These are phyloP conservation scores for Andrena marginata DNA, from an alignment of 2,888 invertebrate genomes.

Conservation along the genomic window DNA sequence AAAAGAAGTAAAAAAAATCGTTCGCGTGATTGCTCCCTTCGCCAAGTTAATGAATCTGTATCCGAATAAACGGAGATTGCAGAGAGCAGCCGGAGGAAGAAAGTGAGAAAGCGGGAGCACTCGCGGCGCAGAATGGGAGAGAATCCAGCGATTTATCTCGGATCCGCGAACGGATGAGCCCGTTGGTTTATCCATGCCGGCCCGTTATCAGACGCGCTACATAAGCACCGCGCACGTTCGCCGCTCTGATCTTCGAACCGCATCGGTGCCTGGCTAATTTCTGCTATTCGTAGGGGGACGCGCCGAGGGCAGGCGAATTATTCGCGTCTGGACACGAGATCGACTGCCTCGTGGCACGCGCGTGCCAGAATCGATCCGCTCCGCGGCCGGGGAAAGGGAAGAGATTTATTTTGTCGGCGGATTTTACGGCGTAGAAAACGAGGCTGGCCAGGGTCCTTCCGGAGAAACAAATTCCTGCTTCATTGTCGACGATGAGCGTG, in stretches of 20 bases:
- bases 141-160: slow-evolving; percentile 65
- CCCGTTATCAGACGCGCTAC: slow-evolving; percentile 66
- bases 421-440: slow-evolving; percentile 24
- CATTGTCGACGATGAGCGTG: slow-evolving; percentile 46
- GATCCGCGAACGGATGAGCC: slow-evolving; percentile 65
- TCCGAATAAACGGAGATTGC: slow-evolving; percentile 79
- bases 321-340: too few relatives aligned
- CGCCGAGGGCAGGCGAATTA: too few relatives aligned
- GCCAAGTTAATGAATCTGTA: slow-evolving; percentile 76
- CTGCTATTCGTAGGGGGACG: slow-evolving; percentile 6
- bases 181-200: slow-evolving; percentile 71
- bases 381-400: neutral
- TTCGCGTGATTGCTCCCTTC: slow-evolving; percentile 65
- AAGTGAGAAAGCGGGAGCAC: slow-evolving; percentile 30
- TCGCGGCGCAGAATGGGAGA: slow-evolving; percentile 43
- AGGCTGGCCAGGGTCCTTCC: slow-evolving; percentile 1
- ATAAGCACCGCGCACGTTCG: slow-evolving; percentile 50
- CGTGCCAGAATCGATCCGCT: neutral
- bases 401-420: slow-evolving; percentile 37
- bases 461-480: slow-evolving; percentile 33
- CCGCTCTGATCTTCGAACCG: slow-evolving; percentile 68
- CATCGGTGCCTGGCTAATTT: slow-evolving; percentile 33
- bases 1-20: too few relatives aligned
- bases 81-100: slow-evolving; percentile 56
- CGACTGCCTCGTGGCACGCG: too few relatives aligned